A percentile compares a stretch with the other conserved stretches of the same genome.
Conservation (phyloP, 2,888 invertebrate species). For the Lomographa bimaculata region DNA sequence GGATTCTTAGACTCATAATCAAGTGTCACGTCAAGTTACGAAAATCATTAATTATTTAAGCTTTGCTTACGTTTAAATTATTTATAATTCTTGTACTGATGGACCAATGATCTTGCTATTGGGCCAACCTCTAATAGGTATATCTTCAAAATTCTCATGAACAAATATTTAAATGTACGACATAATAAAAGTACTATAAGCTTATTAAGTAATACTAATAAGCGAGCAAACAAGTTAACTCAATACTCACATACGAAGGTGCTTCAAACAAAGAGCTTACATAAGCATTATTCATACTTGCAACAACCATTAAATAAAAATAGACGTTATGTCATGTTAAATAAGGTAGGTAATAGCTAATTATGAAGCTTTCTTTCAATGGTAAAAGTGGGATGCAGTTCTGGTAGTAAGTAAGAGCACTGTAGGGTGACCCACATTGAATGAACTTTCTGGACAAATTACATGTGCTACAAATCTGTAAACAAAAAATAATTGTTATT, state of each 20-base stretch:
- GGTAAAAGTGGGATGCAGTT: conserved; percentile 43
- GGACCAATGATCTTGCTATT: too few relatives aligned
- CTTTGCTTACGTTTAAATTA: too few relatives aligned
- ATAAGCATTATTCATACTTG: conserved; percentile 28
- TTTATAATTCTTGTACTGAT: too few relatives aligned
- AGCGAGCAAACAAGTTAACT: conserved; percentile 17
- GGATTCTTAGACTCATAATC: too few relatives aligned
- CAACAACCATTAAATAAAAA: conserved; percentile 10
- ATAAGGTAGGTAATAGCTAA: conserved; percentile 22
- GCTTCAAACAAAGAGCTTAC: conserved; percentile 31
- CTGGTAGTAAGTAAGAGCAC: conserved; percentile 23
- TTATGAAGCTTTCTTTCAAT: conserved; percentile 15
- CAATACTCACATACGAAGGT: conserved; percentile 11
- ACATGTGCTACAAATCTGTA: too few relatives aligned
- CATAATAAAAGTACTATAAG: background rate
- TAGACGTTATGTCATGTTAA: background rate
- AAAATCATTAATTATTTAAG: too few relatives aligned
- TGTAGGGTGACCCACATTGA: conserved; percentile 18
- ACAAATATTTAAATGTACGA: background rate
- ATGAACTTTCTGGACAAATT: too few relatives aligned
- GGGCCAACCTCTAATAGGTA: too few relatives aligned
- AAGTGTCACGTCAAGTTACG: too few relatives aligned
- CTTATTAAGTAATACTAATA: conserved; percentile 25
- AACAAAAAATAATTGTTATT: too few relatives aligned
- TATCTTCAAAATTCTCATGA: too few relatives aligned